Base-by-base conservation (phyloP, 2,797 vertebrate genomes). In the Hipposideros larvatus region DNA sequence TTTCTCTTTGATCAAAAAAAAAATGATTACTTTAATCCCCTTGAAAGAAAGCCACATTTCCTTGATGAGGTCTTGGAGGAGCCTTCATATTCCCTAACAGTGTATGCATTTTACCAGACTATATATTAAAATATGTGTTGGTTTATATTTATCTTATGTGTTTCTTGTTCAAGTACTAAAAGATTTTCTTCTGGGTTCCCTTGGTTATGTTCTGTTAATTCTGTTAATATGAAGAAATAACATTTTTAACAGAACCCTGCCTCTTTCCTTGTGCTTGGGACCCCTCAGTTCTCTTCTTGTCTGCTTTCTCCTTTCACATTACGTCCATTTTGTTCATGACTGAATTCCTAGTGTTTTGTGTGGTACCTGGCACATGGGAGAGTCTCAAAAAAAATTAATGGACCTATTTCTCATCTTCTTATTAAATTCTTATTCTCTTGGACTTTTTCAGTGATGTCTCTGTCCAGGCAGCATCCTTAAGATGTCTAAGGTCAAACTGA, bases 161-260 rank as follows among this genome's bases (percentile, higher is more conserved):
- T 86, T 86, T 96, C 95, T 63, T 37, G 3, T 63, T 86, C 73
- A 55, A 74, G 24, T n/a, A 4, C 31, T 79, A 0, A 31, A 53
- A 24, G 41, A 2, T 75, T 85, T 80, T 80, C 59, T 87, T 31
- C 31, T 55, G 8, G n/a, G n/a, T 46, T 70, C 43, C n/a, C 34
- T 86, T 86, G 28, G 79, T 68, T 74, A 22, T 82, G 15, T 70
- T 82, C 28, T 92, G 37, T 65, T 92, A 55, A 80, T 86, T 80
- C 48, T 53, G 43, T 84, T 48, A 48, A 15, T 66, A 7, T 51
- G 41, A 21, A 68, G 66, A 61, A 37, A 43, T 31, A 41, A 11
- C 26, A 0, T 70, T 77, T 68, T 46, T 77, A 65, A 37, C 70
- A 91, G 53, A 87, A 71, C 7, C 0, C 37, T 14, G 0, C 24